phyloP scores from a whole-genome alignment of 2,797 vertebrate species.

The Takifugu ocellatus region DNA sequence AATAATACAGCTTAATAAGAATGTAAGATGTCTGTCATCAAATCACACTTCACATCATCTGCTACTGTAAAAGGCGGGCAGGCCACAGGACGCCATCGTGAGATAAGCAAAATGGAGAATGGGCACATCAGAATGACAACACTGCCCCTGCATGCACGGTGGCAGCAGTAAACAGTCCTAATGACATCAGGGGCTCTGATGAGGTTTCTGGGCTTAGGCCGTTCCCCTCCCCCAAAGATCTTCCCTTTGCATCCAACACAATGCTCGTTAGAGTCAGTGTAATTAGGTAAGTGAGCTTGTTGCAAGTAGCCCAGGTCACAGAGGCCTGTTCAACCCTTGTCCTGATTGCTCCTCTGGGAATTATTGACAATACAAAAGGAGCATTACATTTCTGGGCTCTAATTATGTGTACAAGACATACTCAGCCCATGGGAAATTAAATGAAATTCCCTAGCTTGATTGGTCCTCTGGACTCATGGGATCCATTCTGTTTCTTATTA shows the following conservation, averaged over 20 bases:
- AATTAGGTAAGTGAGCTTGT: conserved; percentile 88
- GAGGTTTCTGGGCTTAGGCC: conserved; percentile 43
- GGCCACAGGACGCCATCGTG: conserved; percentile 37
- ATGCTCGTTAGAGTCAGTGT: conserved; percentile 89
- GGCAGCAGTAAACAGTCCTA: conserved; percentile 65
- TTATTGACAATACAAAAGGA: conserved; percentile 96
- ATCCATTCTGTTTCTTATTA: conserved; percentile 95
- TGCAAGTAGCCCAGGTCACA: conserved; percentile 91
- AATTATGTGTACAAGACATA: conserved; percentile 98
- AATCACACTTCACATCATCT: no score
- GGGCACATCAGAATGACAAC: conserved; percentile 49
- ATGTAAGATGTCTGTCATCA: no score
- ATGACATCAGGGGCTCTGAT: conserved; percentile 60
- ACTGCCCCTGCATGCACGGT: conserved; percentile 60
- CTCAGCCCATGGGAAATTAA: conserved; percentile 96
- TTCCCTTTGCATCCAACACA: conserved; percentile 52
- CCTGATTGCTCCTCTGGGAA: conserved; percentile 93
- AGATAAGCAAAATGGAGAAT: conserved; percentile 49
- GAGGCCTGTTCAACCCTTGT: conserved; percentile 95
- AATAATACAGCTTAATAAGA: no score
- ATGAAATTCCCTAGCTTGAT: conserved; percentile 96
- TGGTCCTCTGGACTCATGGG: conserved; percentile 86
- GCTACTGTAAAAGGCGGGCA: conserved; percentile 23
- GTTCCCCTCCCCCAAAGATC: conserved; percentile 28
- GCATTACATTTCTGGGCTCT: conserved; percentile 91